phyloP scores from a whole-genome alignment of 2,888 invertebrate species.

The Drosophila bunnanda region DNA sequence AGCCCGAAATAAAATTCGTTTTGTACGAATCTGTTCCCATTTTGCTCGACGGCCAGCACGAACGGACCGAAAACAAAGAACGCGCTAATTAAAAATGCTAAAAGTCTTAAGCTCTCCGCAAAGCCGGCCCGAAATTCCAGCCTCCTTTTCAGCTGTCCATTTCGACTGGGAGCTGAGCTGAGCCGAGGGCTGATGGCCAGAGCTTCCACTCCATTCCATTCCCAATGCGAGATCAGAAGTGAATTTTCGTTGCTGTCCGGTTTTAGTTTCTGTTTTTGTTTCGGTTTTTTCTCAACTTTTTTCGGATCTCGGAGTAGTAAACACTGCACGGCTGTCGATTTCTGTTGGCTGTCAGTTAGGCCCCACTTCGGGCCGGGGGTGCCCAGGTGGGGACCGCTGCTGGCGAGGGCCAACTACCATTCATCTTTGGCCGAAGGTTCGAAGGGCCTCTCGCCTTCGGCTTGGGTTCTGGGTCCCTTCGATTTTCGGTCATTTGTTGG shows the following conservation, averaged over 20 bases:
- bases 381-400: slow-evolving; percentile 29
- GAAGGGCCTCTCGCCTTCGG: slow-evolving; percentile 68
- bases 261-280: slow-evolving; percentile 33
- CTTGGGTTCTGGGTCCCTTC: slow-evolving; percentile 31
- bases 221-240: slow-evolving; percentile 71
- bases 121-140: slow-evolving; percentile 66
- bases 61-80: slow-evolving; percentile 84
- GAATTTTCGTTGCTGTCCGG: slow-evolving; percentile 37
- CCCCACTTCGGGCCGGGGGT: slow-evolving; percentile 24
- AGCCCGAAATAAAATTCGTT: slow-evolving; percentile 29
- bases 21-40: slow-evolving; percentile 58
- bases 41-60: slow-evolving; percentile 44
- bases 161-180: slow-evolving; percentile 49
- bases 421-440: slow-evolving; percentile 75
- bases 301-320: slow-evolving; percentile 71
- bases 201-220: slow-evolving; percentile 50
- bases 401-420: slow-evolving; percentile 57
- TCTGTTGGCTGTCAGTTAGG: slow-evolving; percentile 70
- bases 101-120: slow-evolving; percentile 72
- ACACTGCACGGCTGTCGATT: slow-evolving; percentile 74
- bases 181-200: slow-evolving; percentile 41
- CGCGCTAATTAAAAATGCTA: slow-evolving; percentile 85
- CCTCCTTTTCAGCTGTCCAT: slow-evolving; percentile 79
- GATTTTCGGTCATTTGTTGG: slow-evolving; percentile 46
- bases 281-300: slow-evolving; percentile 43